phyloP scores from a whole-genome alignment of 2,113 vertebrate species.

The Naja naja region DNA sequence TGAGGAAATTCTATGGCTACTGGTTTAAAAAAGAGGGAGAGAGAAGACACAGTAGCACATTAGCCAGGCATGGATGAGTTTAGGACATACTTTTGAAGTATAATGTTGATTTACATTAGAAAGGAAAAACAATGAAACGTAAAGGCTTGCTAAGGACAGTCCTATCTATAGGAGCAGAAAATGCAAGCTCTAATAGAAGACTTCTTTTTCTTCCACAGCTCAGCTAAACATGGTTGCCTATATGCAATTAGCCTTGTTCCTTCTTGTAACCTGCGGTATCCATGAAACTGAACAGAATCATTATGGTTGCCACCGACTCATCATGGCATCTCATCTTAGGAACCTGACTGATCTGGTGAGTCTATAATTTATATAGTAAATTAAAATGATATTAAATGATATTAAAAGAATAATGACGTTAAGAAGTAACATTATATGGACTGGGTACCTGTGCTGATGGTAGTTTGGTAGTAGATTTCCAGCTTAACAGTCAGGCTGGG shows the following conservation, averaged over 20 bases:
- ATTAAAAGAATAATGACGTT: background rate
- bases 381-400: no score
- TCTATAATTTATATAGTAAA: background rate
- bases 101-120: background rate
- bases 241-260: slow-evolving; percentile 60
- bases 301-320: slow-evolving; percentile 62
- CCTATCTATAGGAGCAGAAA: background rate
- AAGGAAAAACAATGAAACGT: background rate
- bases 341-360: slow-evolving; percentile 71
- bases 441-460: background rate
- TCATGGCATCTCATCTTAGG: slow-evolving; percentile 58
- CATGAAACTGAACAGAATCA: slow-evolving; percentile 57
- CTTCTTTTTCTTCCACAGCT: slow-evolving; percentile 7
- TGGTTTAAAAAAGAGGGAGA: background rate
- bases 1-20: background rate
- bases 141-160: background rate
- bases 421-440: background rate
- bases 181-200: background rate
- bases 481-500: background rate
- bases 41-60: background rate
- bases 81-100: background rate
- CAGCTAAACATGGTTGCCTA: slow-evolving; percentile 63
- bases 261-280: slow-evolving; percentile 56
- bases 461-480: background rate
- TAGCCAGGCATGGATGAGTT: background rate